A percentile compares a stretch with the other conserved stretches of the same genome.
Conservation (phyloP, 2,797 vertebrate genomes). For the Chiropotes sagulatus region DNA sequence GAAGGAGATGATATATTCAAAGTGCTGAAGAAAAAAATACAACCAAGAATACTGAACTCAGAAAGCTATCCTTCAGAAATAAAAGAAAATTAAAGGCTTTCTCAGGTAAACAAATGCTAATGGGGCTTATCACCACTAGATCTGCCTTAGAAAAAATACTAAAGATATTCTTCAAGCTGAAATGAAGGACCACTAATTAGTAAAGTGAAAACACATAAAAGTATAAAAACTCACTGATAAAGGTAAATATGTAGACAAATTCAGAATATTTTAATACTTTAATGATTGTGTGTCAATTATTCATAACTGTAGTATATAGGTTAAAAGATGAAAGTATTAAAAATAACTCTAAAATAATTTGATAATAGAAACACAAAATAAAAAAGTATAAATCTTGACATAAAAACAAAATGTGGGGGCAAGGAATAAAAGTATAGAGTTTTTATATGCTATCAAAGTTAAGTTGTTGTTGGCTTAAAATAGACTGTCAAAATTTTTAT, state of each 20-base stretch:
- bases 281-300: background rate
- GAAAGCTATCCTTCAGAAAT: background rate
- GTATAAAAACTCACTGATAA: background rate
- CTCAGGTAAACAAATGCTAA: background rate
- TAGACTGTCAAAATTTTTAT: background rate
- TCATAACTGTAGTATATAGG: background rate
- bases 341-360: background rate
- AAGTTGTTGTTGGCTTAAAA: background rate
- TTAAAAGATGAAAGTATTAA: background rate
- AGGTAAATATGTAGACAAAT: background rate
- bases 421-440: background rate
- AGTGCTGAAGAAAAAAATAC: background rate
- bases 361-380: background rate
- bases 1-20: background rate
- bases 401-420: background rate
- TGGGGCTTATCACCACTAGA: background rate
- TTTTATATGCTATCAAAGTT: too few relatives aligned
- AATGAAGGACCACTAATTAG: background rate
- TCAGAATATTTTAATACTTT: background rate
- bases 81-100: background rate
- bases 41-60: background rate
- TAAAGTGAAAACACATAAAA: background rate
- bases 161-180: background rate
- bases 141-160: background rate
- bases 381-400: background rate